Base-by-base conservation (phyloP, 2,113 vertebrate genomes). In the Oenanthe oenanthe region DNA sequence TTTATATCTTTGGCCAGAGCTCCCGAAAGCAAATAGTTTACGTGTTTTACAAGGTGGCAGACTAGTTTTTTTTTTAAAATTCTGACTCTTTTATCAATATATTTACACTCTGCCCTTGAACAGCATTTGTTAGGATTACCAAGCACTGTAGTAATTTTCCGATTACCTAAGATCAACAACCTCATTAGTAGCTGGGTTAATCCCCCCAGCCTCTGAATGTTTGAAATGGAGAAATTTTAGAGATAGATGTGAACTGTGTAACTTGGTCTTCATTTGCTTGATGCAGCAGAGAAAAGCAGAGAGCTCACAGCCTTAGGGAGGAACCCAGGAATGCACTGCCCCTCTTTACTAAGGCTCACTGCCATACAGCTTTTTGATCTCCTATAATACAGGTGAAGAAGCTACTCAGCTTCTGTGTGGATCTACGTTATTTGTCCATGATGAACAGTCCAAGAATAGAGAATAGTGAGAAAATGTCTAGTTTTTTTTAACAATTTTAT, bases 401-500 rank as follows among this genome's bases (percentile, higher is more conserved):
- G 8, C 17, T 60, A 4, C 6, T 53, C 11, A 7, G 36, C 38
- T 75, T 4, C 22, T 51, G 2, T 25, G 22, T 4, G 6, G 22
- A 10, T 75, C 17, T 72, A 4, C 13, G 7, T 63, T 82, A 36
- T 43, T 28, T 34, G 11, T 32, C 58, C 38, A 6, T 65, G 25
- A 91, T 3, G 8, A 61, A 22, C 45, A 81, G 54, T 7, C 16
- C 26, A 65, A 76, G 31, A 73, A 43, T 1, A 82, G 17, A 18
- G 13, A 73, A 43, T 1, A 85, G 17, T 18, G 13, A 79, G 26
- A 51, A 85, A 66, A 87, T 17, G 2, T 21, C 13, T 34, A 32
- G n/a, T 51, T 8, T 2, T 8, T 54, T 54, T 38, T 11, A 72
- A 15, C 9, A 19, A 8, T 42, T 77, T 4, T 6, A 0, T 38